A percentile compares a stretch with the other conserved stretches of the same genome.
phyloP scores from a whole-genome alignment of 1,140 invertebrate species.

The Diorhabda elongata region DNA sequence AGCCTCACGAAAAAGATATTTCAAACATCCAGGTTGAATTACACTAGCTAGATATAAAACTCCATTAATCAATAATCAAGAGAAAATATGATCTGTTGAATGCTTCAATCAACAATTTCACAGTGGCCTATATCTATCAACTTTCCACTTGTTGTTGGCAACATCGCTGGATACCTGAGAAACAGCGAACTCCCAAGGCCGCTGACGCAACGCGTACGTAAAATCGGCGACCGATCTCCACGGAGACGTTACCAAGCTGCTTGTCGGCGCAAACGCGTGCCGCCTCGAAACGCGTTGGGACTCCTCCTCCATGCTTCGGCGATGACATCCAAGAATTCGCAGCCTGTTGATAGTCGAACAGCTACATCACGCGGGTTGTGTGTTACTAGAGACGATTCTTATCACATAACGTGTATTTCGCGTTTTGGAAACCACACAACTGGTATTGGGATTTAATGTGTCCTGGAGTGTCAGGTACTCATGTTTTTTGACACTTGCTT shows the following conservation, averaged over 20 bases:
- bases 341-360: slow-evolving; percentile 47
- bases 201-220: slow-evolving; percentile 39
- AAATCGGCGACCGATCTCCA: slow-evolving; percentile 39
- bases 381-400: slow-evolving; percentile 21
- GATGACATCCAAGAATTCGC: slow-evolving; percentile 33
- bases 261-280: slow-evolving; percentile 42
- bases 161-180: slow-evolving; percentile 15
- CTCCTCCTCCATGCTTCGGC: slow-evolving; percentile 37
- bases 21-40: no score
- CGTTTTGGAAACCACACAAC: slow-evolving; percentile 18
- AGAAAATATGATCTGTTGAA: background rate
- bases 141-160: slow-evolving; percentile 6
- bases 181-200: slow-evolving; percentile 32
- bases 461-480: slow-evolving; percentile 35
- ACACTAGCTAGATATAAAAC: no score
- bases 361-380: slow-evolving; percentile 33
- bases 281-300: slow-evolving; percentile 41
- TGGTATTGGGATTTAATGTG: slow-evolving; percentile 28
- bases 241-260: slow-evolving; percentile 36
- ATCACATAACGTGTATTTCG: slow-evolving; percentile 20
- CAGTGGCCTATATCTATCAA: background rate
- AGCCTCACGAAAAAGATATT: no score
- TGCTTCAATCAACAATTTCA: background rate
- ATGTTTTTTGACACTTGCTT: slow-evolving; percentile 5
- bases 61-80: no score